Percentiles rank a stretch among this genome's conserved stretches.
Conservation (phyloP, 2,888 invertebrate genomes). For the Caenorhabditis auriculariae region DNA sequence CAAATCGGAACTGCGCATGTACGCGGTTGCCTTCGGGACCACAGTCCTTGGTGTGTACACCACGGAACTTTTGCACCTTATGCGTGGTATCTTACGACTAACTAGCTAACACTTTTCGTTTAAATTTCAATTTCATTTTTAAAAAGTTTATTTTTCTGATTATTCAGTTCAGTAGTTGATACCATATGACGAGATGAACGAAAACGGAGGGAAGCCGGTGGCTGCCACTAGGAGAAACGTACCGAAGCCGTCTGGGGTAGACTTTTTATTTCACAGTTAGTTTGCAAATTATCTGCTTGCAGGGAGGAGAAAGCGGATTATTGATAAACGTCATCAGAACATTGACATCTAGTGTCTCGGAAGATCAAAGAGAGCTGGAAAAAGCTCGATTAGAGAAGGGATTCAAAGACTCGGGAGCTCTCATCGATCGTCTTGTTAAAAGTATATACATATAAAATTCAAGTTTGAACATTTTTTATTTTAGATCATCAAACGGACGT, state of each 20-base stretch:
- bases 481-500: conserved; percentile 81
- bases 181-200: no score
- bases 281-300: no score
- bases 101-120: no score
- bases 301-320: conserved; percentile 51
- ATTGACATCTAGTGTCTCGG: conserved; percentile 82
- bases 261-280: no score
- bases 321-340: conserved; percentile 93
- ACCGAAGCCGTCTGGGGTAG: conserved; percentile 8
- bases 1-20: no score
- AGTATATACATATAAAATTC: conserved; percentile 54
- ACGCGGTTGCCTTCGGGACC: no score
- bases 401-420: conserved; percentile 85
- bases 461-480: conserved; percentile 19
- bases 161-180: no score
- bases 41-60: no score
- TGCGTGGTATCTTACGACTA: no score
- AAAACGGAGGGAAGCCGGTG: conserved; percentile 12
- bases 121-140: not conserved
- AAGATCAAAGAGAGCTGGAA: conserved; percentile 83
- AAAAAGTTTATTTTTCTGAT: no score
- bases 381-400: conserved; percentile 90
- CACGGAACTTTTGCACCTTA: no score
- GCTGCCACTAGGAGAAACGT: conserved; percentile 19
- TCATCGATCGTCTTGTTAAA: conserved; percentile 83